Conservation (phyloP, 2,113 vertebrate genomes). For the Hydropotes inermis region DNA sequence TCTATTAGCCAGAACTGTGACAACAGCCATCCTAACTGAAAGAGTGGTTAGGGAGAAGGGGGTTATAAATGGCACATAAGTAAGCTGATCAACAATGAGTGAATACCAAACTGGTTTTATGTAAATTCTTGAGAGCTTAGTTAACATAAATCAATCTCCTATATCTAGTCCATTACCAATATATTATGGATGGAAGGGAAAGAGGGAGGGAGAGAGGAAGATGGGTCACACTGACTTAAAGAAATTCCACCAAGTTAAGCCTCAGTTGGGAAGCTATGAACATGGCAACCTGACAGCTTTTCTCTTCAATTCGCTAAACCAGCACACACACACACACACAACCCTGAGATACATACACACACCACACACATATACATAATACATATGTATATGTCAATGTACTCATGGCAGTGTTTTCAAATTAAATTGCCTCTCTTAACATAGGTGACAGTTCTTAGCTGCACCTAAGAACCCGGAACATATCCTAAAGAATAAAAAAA, state of each 20-base stretch:
- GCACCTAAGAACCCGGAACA: background rate
- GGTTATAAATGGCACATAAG: background rate
- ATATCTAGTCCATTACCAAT: background rate
- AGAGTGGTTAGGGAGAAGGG: background rate
- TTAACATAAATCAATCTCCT: background rate
- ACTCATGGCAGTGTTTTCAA: background rate
- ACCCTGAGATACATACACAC: background rate
- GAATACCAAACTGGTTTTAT: background rate
- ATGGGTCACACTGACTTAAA: background rate
- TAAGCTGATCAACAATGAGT: background rate
- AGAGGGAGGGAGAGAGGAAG: background rate
- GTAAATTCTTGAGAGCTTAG: background rate
- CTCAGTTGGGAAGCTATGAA: background rate
- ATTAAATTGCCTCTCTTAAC: background rate
- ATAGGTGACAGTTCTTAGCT: background rate
- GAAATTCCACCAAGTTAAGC: background rate
- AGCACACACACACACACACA: background rate
- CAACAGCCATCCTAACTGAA: background rate
- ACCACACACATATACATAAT: background rate
- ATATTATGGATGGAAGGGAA: background rate
- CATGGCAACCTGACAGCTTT: background rate
- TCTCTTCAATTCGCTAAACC: background rate
- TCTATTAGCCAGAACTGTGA: background rate
- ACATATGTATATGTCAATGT: background rate
- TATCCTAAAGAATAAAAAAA: constrained; percentile 4